Evolutionary conservation across 2,797 vertebrate species (phyloP).

Genomic region (Enteromius viviparus): DNA sequence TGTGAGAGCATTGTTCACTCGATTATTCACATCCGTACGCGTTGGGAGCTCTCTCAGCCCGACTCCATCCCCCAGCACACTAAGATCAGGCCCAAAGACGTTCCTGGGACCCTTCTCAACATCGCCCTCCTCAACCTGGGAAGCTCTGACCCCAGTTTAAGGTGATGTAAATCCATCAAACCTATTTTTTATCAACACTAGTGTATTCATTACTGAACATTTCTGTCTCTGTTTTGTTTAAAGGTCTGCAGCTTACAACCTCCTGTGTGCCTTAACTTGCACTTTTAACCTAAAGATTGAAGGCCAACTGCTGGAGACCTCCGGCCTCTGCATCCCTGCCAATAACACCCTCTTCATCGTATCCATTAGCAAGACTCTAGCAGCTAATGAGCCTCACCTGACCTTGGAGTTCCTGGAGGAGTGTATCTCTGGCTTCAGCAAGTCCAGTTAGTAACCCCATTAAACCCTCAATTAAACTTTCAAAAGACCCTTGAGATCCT

Average conservation of each 20-base stretch:
- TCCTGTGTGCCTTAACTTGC: conserved; percentile 97
- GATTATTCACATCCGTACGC: conserved; percentile 95
- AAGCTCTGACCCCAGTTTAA: conserved; percentile 95
- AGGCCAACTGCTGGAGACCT: conserved; percentile 96
- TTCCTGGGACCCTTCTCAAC: conserved; percentile 94
- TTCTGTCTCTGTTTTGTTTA: conserved; percentile 49
- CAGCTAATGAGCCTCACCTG: conserved; percentile 95
- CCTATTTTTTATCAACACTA: not conserved
- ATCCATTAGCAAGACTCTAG: conserved; percentile 97
- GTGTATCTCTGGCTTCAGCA: conserved; percentile 99
- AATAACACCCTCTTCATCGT: conserved; percentile 99
- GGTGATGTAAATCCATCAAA: conserved; percentile 72
- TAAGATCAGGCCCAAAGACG: conserved; percentile 96
- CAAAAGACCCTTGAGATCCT: not conserved
- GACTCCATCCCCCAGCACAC: conserved; percentile 98
- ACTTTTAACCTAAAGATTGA: conserved; percentile 99
- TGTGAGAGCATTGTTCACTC: conserved; percentile 97
- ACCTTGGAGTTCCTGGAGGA: conserved; percentile 98
- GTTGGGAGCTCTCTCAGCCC: conserved; percentile 95
- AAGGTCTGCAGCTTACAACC: conserved; percentile 97
- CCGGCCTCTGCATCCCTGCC: conserved; percentile 96
- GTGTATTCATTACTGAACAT: not conserved
- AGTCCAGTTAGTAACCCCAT: conserved; percentile 88
- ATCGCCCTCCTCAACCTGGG: conserved; percentile 96
- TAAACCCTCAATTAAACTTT: conserved; percentile 22